Base-by-base conservation (phyloP, 2,888 invertebrate species). In the Drosophila robusta region DNA sequence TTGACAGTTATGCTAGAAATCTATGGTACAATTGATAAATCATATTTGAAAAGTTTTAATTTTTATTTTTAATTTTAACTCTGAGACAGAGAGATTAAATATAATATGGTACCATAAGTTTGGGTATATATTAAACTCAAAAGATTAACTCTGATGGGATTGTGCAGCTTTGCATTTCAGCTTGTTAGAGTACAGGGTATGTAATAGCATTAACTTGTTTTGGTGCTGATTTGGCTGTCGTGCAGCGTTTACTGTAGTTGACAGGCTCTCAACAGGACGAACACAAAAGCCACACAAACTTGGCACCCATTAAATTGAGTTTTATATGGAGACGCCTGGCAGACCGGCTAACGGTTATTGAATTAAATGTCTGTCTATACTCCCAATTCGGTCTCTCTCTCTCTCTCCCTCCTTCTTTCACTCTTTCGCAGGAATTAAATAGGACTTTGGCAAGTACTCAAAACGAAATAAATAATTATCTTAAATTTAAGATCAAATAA, bases 251-350 rank as follows among this genome's bases (percentile, higher is more conserved):
- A 66, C 75, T 81, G 83, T 32, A 73, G 72, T 72, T 80, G 80
- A 86, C 86, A 80, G 83, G 46, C 86, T 69, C 64, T 75, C 82
- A 50, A 47, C 61, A 60, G 51, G 44, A 44, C 70, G 46, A 55
- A 47, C 62, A 67, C 78, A 63, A 73, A 74, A 71, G 75, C 82
- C 58, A 54, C 78, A 57, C 57, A 54, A 66, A 78, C 69, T 86
- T 82, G 80, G 70, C 70, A 76, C 65, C 73, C 83, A 76, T 82
- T 86, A 86, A 80, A 86, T 82, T 86, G 78, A 86, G 86, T 82
- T 86, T 79, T 80, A 72, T 82, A 75, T 67, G 64, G 75, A 82
- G 82, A 79, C 60, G 86, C 65, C 66, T 67, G 67, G 63, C 73
- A 73, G 67, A 61, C 71, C 51, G 72, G 54, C 54, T 51, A 82